Evolutionary conservation across 2,113 vertebrate species (phyloP), one percentile per base, ranked within the genome.

Genomic region (Megaleporinus macrocephalus): DNA sequence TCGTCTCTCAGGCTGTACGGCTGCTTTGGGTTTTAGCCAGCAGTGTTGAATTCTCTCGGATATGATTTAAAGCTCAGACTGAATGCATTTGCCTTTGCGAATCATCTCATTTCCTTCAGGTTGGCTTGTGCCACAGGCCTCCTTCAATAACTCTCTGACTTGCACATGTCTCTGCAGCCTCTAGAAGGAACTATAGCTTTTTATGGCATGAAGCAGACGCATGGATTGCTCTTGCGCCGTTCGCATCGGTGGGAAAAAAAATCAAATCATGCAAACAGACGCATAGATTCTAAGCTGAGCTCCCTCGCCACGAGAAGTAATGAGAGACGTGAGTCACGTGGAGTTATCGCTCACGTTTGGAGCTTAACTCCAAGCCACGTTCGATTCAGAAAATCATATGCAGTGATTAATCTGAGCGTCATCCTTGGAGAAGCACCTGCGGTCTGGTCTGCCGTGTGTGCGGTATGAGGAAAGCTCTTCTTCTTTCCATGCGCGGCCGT

Each of bases 61-160:
- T 78, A 53, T 68, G 74, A 49, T 63, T 62, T 63, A 76, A 55
- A 10, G 13, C 51, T 66, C 15, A 66, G 47, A 26, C 47, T 24
- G 63, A 18, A 29, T 68, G 15, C 26, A 77, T 77, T 77, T 66
- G 44, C 29, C 61, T 80, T 71, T 73, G 24, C 49, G 41, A 73
- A 51, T 27, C 20, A 62, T 49, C 61, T n/a, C n/a, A 59, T 53
- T 36, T 36, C 27, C 33, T 66, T 33, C n/a, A 61, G 24, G 57
- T 10, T 61, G n/a, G 22, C n/a, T 33, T 68, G 65, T 68, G 15
- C 65, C 30, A 33, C 9, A 33, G 65, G 65, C 29, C 22, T 33
- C 30, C 16, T 36, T 33, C 30, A 61, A 41, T 36, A 41, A 78
- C 15, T 61, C 36, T 26, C 68, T 63, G 69, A 51, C 22, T 29